Evolutionary conservation across 2,888 invertebrate genomes (phyloP), one percentile per base, ranked within the genome.

Genomic region (Campopleginae sp.): DNA sequence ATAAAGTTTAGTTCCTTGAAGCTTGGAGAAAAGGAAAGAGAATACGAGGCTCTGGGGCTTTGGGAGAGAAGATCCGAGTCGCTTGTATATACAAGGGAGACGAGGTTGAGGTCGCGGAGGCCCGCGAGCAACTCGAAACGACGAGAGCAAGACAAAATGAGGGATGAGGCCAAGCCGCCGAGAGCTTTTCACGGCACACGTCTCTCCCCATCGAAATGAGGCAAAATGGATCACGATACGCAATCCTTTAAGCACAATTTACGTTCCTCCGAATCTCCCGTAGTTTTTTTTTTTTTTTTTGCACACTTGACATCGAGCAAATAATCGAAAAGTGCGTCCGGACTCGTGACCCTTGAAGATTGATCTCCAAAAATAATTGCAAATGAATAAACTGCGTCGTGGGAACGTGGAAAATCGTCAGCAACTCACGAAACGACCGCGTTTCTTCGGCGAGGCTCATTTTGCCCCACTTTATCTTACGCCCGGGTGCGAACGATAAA

Each of bases 1-100:
- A 85, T 85, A 85, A 85, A 85, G 85, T 83, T 85, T 77, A 76
- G 68, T 75, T 74, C 68, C 80, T 80, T 68, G 83, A 77, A 74
- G 80, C 80, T 65, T 48, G 44, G 75, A 71, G 44, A 63, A n/a
- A 65, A 27, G 31, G 54, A 63, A 63, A 72, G 68, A n/a, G 72
- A 63, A 71, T 54, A 48, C 66, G 65, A 58, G 44, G 66, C 83
- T 61, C 65, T 17, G 27, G 72, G 66, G 48, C 76, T 79, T 80
- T 61, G 74, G 38, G 7, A n/a, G 70, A 76, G 63, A 48, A 42
- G 70, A 38, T 66, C 42, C 74, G 19, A 51, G 38, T 23, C 38
- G n/a, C n/a, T 48, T 51, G 74, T 74, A 38, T 74, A 44, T 74
- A 74, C 54, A 66, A 31, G 80, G 46, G 66, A 66, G n/a, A 27